These are phyloP conservation scores for Megastigmus dorsalis DNA, from an alignment of 2,888 invertebrate genomes.

Conservation along the genomic window DNA sequence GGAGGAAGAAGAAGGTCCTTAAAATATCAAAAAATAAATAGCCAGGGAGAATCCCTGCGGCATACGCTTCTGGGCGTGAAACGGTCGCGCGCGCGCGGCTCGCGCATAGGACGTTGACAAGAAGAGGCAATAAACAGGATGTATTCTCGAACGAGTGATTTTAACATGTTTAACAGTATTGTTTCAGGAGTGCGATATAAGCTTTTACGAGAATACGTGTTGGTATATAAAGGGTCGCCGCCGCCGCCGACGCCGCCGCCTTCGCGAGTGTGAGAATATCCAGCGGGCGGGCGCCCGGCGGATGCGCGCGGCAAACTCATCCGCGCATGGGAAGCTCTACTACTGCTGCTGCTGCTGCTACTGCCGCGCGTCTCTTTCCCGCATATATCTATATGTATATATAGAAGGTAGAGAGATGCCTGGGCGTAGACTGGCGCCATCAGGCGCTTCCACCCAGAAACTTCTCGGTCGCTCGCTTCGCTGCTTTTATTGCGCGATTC, in stretches of 20 bases:
- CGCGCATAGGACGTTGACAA: slow-evolving; percentile 13
- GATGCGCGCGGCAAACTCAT: slow-evolving; percentile 1
- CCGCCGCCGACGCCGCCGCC: neutral
- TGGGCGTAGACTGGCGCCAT: slow-evolving; percentile 70
- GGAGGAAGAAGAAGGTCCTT: no score
- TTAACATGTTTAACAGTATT: slow-evolving; percentile 54
- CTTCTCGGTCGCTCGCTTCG: slow-evolving; percentile 57
- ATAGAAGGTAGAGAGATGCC: slow-evolving; percentile 45
- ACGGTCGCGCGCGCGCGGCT: no score
- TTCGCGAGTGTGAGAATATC: neutral
- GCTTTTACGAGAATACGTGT: slow-evolving; percentile 53
- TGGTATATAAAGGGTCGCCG: slow-evolving; percentile 36
- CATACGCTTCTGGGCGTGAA: no score
- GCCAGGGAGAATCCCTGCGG: neutral
- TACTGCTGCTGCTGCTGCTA: neutral
- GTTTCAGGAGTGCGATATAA: slow-evolving; percentile 52
- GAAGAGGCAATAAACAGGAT: slow-evolving; percentile 47
- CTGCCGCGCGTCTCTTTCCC: slow-evolving; percentile 18
- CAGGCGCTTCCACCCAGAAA: slow-evolving; percentile 64
- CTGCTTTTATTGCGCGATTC: slow-evolving; percentile 55
- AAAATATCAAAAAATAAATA: slow-evolving; percentile 24
- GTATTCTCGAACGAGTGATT: slow-evolving; percentile 52
- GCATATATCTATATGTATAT: no score
- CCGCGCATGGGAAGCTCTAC: neutral
- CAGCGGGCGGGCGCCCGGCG: neutral